Percentiles rank a stretch among this genome's conserved stretches.
Conservation (phyloP, 2,113 vertebrate species). For the Terrapene triunguis region DNA sequence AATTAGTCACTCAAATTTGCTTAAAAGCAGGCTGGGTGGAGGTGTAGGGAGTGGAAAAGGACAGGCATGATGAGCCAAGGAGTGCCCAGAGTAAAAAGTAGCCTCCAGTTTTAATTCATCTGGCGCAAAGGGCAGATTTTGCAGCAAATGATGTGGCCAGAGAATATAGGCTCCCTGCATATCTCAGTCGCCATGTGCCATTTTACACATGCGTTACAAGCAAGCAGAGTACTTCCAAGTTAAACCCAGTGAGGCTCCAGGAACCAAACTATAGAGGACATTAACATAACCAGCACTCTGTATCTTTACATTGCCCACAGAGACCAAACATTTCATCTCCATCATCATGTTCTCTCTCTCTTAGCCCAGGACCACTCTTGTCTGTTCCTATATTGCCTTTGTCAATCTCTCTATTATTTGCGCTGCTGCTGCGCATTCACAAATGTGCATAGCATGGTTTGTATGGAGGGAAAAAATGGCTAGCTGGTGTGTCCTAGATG, state of each 20-base stretch:
- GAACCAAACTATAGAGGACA: not conserved
- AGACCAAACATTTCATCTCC: fast-evolving
- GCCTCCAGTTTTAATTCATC: not conserved
- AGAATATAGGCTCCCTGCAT: not conserved
- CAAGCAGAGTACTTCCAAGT: not conserved
- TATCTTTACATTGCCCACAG: not conserved
- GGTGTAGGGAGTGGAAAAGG: not conserved
- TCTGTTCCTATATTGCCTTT: not conserved
- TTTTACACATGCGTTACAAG: not conserved
- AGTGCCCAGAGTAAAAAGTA: not conserved
- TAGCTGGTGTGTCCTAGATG: not conserved
- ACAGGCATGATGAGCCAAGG: not conserved
- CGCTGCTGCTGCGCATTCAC: not conserved
- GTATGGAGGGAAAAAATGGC: not conserved
- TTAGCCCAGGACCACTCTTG: not conserved
- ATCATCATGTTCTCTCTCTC: not conserved
- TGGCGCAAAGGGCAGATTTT: not conserved
- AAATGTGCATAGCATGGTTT: not conserved
- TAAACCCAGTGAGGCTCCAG: not conserved
- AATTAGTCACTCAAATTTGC: not conserved
- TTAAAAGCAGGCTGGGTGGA: not conserved
- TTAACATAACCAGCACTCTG: fast-evolving
- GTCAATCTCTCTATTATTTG: not conserved
- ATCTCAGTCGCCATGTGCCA: not conserved
- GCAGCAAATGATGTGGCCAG: not conserved